Evolutionary conservation across 1,140 invertebrate genomes (phyloP).

Genomic region (Drosophila trapezifrons): DNA sequence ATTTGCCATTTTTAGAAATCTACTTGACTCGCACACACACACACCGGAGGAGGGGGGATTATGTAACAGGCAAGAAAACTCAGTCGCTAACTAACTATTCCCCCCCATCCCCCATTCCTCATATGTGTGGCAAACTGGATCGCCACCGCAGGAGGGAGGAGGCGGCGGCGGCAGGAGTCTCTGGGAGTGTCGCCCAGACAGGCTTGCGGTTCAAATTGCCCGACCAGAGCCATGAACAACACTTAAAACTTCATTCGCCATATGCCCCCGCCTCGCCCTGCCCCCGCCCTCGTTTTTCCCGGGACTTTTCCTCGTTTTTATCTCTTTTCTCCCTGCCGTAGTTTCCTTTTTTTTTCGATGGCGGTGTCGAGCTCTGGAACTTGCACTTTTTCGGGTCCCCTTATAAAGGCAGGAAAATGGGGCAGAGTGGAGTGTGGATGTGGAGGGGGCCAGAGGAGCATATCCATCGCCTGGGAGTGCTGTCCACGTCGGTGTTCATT

Average conservation of each 20-base stretch:
- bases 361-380: constrained; percentile 40
- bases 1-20: constrained; percentile 79
- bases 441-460: background rate
- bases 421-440: background rate
- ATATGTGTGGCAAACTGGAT: constrained; percentile 59
- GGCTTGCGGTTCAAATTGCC: constrained; percentile 41
- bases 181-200: constrained; percentile 54
- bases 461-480: constrained; percentile 25
- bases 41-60: constrained; percentile 12
- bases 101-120: background rate
- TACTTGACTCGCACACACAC: constrained; percentile 64
- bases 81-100: constrained; percentile 59
- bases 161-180: background rate
- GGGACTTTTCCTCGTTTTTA: constrained; percentile 19
- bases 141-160: constrained; percentile 22
- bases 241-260: constrained; percentile 68
- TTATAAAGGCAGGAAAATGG: too few relatives aligned
- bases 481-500: constrained; percentile 33
- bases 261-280: background rate
- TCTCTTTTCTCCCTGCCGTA: constrained; percentile 16
- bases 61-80: constrained; percentile 58
- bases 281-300: constrained; percentile 11
- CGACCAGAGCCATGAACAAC: constrained; percentile 58
- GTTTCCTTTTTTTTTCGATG: constrained; percentile 21
- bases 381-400: constrained; percentile 60